A percentile compares a stretch with the other conserved stretches of the same genome.
These are phyloP conservation scores for Synanthedon formicaeformis DNA, from an alignment of 2,888 invertebrate species.

Conservation along the genomic window DNA sequence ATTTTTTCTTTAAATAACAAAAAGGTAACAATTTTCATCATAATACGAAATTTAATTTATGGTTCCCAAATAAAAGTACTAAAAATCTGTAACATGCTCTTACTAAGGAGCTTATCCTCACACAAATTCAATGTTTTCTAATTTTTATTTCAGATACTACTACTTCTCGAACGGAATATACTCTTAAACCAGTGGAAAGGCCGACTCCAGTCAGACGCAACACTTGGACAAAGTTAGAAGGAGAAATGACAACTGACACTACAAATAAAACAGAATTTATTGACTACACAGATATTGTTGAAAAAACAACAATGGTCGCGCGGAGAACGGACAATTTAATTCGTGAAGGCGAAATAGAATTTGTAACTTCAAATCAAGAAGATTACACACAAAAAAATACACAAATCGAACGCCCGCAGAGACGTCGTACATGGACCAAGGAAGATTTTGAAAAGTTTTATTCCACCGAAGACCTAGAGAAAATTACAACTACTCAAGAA, in stretches of 20 bases:
- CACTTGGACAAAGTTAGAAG: constrained; percentile 82
- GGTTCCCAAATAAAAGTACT: not conserved
- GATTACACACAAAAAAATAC: constrained; percentile 73
- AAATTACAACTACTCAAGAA: constrained; percentile 76
- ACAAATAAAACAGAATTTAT: constrained; percentile 76
- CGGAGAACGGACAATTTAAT: constrained; percentile 75
- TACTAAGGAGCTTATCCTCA: not conserved
- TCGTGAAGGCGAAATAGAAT: constrained; percentile 76
- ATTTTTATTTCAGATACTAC: constrained; percentile 71
- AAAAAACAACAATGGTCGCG: constrained; percentile 71
- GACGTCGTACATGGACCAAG: constrained; percentile 78
- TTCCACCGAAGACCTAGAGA: constrained; percentile 66
- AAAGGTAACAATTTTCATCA: too few species aligned
- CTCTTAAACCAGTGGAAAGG: constrained; percentile 75
- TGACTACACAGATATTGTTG: constrained; percentile 70
- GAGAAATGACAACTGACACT: constrained; percentile 76
- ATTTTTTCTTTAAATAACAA: too few species aligned
- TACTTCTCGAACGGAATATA: constrained; percentile 77
- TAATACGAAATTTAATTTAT: not conserved
- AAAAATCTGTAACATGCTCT: not conserved
- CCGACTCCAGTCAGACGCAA: constrained; percentile 74
- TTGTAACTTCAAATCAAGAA: constrained; percentile 73
- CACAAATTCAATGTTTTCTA: not conserved
- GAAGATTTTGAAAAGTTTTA: constrained; percentile 80
- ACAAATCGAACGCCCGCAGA: constrained; percentile 68